Evolutionary conservation across 2,113 vertebrate genomes (phyloP).

Genomic region (Cyprinus carpio): DNA sequence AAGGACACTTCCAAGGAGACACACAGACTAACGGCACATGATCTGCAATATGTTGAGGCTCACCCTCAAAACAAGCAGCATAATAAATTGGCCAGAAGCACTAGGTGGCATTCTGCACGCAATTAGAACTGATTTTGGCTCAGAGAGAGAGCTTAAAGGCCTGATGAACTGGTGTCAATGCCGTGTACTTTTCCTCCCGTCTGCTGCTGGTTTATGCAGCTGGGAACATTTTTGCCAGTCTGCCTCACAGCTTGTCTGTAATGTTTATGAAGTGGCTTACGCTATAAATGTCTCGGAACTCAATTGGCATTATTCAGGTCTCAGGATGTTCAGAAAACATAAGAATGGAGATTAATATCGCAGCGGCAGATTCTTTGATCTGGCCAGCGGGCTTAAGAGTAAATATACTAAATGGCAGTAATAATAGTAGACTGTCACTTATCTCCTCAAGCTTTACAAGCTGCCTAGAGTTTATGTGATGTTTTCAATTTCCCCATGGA

Average conservation of each 20-base stretch:
- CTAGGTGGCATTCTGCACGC: not conserved
- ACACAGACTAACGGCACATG: slow-evolving; percentile 9
- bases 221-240: not conserved
- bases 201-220: not conserved
- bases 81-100: slow-evolving; percentile 1
- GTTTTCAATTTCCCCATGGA: slow-evolving; percentile 38
- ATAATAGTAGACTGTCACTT: slow-evolving; percentile 47
- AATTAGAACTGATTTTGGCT: not conserved
- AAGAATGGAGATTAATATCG: slow-evolving; percentile 43
- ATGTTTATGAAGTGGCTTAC: slow-evolving; percentile 14
- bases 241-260: not conserved
- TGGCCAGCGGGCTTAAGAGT: slow-evolving; percentile 36
- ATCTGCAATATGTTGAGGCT: slow-evolving; percentile 34
- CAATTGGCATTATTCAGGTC: slow-evolving; percentile 6
- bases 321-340: not conserved
- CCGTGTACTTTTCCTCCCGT: not conserved
- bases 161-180: not conserved
- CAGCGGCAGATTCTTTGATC: slow-evolving; percentile 5
- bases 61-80: not conserved
- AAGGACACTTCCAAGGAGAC: slow-evolving; percentile 47
- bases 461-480: slow-evolving; percentile 44
- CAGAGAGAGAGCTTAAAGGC: not conserved
- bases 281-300: not conserved
- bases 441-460: slow-evolving; percentile 38
- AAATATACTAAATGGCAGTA: slow-evolving; percentile 53